Evolutionary conservation across 1,140 invertebrate species (phyloP), one percentile per base, ranked within the genome.

Genomic region (Plectrocnemia conspersa): DNA sequence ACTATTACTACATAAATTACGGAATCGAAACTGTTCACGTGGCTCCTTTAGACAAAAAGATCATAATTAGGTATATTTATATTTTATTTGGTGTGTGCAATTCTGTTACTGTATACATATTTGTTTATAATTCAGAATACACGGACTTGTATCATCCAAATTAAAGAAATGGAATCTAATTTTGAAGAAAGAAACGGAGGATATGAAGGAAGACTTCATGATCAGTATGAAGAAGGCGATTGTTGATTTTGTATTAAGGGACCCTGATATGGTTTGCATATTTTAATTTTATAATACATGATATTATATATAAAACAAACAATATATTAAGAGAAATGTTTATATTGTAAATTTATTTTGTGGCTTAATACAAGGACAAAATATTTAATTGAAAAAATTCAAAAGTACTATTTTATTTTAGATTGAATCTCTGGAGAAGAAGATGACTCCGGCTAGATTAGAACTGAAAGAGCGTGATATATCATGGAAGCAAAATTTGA

Each of bases 1-100:
- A 95, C 73, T 90, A 93, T 67, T 92, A 91, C 71, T 96, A 93
- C 64, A 82, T 94, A 45, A 83, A 85, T 64, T 84, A 92, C 70
- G 91, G 90, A 0, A 85, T 94, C 24, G 89, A 93, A 65, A 91
- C 90, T 27, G 81, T 84, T 47, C 83, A 92, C 67, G 86, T 95
- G 1, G 84, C 89, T 15, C 83, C 89, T 1, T 79, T 96, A 68
- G 78, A 79, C 65, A 76, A 76, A 59, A 75, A 78, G 74, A 72
- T 82, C 64, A 70, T 80, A 32, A 67, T 77, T 24, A 75, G 73
- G 81, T 82, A 64, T 62, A 64, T 46, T 1, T n/a, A n/a, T n/a
- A n/a, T n/a, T n/a, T n/a, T n/a, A n/a, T n/a, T n/a, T n/a, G n/a
- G n/a, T n/a, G n/a, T n/a, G n/a, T n/a, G n/a, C n/a, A n/a, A 25